Evolutionary conservation across 2,888 invertebrate species (phyloP), one percentile per base, ranked within the genome.

Genomic region (Caenorhabditis sinica): DNA sequence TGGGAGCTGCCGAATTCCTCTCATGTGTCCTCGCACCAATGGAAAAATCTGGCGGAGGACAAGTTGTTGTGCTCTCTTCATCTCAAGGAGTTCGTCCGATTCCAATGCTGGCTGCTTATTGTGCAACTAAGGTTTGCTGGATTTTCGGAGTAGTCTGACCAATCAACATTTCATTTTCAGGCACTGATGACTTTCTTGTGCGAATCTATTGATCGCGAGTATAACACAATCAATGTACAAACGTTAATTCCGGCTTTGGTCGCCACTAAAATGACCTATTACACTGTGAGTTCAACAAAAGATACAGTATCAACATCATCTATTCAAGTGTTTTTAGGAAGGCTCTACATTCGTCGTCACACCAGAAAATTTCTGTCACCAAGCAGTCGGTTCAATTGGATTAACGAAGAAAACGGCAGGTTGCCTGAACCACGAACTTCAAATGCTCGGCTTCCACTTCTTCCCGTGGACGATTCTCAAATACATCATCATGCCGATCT

Each of bases 191-290:
- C 90, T 3, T 92, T 92, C 85, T 75, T 92, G 0, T 89, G 89
- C 51, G 92, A 92, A 63, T 83, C 85, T 36, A 90, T 91, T 58
- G 90, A 92, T 73, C 87, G 91, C 20, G 92, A 92, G 75, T 91
- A 92, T 85, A 79, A 86, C 17, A 89, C 90, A 8, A 90, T 92
- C 66, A 80, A 79, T 28, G 92, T 92, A 11, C 92, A 92, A 79
- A 90, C 90, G 49, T 85, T 92, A 58, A 92, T 90, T 11, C 92
- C 92, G 20, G 91, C 91, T 8, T 80, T 92, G 60, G 89, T 92
- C 23, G 92, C 92, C 65, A 92, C 92, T 5, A 92, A 92, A 66
- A 92, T 92, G 92, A 91, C 91, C n/a, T 91, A 92, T 73, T 92
- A 92, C 69, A 87, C 88, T 85, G 91, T 90, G 60, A 76, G 79